phyloP scores from a whole-genome alignment of 2,797 vertebrate genomes.

The Micromesistius poutassou region DNA sequence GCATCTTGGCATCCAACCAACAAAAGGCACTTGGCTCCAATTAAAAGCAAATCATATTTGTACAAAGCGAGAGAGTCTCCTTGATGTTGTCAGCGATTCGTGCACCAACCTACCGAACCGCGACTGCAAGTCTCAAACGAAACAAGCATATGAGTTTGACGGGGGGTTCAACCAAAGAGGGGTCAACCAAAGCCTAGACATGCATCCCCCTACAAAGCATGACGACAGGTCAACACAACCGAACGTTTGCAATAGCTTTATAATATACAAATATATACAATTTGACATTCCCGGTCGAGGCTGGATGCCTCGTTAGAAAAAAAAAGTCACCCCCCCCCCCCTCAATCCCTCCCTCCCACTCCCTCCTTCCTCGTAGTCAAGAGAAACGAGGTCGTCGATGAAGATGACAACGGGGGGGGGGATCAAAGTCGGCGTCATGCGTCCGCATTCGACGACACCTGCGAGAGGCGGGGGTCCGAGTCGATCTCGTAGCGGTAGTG shows the following conservation, averaged over 20 bases:
- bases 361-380: too few species aligned
- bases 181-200: conserved; percentile 32
- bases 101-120: not conserved
- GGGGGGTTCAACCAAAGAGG: conserved; percentile 5
- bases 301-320: conserved; percentile 30
- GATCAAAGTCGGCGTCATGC: conserved; percentile 51
- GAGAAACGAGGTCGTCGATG: too few species aligned
- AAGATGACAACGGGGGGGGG: too few species aligned
- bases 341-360: not conserved
- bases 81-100: not conserved
- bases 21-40: not conserved
- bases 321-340: conserved; percentile 16
- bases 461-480: conserved; percentile 70
- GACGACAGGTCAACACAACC: conserved; percentile 22
- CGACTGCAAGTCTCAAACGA: not conserved
- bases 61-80: not conserved
- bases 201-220: conserved; percentile 50
- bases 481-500: conserved; percentile 79
- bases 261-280: conserved; percentile 65
- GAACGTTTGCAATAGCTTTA: conserved; percentile 35
- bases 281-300: conserved; percentile 53
- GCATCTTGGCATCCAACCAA: not conserved
- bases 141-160: not conserved
- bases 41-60: not conserved
- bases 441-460: conserved; percentile 66